Conservation (phyloP, 2,113 vertebrate species). For the Numida meleagris region DNA sequence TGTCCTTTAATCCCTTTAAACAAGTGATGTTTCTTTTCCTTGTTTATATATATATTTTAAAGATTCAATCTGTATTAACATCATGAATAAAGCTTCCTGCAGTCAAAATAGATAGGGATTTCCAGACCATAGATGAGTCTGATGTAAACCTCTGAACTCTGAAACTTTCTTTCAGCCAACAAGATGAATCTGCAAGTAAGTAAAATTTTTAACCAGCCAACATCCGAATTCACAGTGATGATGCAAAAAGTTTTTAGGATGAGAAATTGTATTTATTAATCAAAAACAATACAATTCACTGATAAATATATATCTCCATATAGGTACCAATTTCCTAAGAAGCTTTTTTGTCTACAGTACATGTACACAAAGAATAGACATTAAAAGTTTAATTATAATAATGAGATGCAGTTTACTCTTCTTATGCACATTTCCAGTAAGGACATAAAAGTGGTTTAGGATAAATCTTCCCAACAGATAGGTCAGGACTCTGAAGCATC, state of each 20-base stretch:
- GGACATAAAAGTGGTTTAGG: background rate
- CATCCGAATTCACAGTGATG: background rate
- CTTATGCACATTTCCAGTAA: background rate
- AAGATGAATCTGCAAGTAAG: background rate
- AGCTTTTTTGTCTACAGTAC: background rate
- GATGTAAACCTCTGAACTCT: background rate
- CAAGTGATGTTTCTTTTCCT: background rate
- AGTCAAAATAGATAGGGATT: background rate
- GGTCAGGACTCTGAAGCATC: fast-evolving
- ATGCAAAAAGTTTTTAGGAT: background rate
- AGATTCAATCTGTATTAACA: background rate
- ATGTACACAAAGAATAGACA: background rate
- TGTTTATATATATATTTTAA: background rate
- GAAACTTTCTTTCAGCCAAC: background rate
- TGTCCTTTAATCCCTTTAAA: background rate
- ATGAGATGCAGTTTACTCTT: background rate
- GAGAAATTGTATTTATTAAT: background rate
- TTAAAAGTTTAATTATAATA: background rate
- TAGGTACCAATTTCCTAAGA: background rate
- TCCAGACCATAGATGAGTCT: background rate
- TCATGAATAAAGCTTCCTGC: background rate
- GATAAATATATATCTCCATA: background rate
- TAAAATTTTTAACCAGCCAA: background rate
- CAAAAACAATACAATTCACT: background rate
- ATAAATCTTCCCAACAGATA: background rate